Evolutionary conservation across 1,140 invertebrate species (phyloP).

Genomic region (Plectus sambesii): DNA sequence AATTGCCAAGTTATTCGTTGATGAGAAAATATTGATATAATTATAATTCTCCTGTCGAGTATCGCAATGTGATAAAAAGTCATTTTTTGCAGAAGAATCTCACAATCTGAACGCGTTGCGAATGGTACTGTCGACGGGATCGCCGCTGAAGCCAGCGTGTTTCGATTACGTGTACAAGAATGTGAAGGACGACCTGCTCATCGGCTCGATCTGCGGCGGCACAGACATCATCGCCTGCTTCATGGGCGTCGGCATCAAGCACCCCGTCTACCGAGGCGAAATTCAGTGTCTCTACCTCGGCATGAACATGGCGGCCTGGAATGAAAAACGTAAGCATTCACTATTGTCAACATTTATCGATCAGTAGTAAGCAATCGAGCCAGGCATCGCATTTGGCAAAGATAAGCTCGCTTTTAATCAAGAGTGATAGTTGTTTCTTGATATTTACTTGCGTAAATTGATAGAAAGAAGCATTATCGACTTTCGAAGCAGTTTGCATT

Average conservation of each 20-base stretch:
- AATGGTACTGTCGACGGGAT: constrained; percentile 54
- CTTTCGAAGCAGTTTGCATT: no score
- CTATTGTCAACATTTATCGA: neutral
- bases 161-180: constrained; percentile 55
- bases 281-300: constrained; percentile 53
- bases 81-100: constrained; percentile 38
- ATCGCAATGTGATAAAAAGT: no score
- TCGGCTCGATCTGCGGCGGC: constrained; percentile 55
- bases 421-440: no score
- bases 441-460: no score
- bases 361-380: neutral
- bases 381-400: no score
- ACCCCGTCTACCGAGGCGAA: constrained; percentile 54
- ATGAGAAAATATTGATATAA: no score
- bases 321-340: constrained; percentile 46
- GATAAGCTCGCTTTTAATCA: no score
- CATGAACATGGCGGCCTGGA: constrained; percentile 50
- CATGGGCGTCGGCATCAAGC: constrained; percentile 52
- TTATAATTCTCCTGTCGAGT: no score
- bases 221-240: constrained; percentile 57
- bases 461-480: no score
- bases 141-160: constrained; percentile 52
- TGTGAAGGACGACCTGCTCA: constrained; percentile 52
- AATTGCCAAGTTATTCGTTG: neutral
- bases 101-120: constrained; percentile 50